Conservation (phyloP, 1,140 invertebrate genomes). For the Meloidogyne hapla region DNA sequence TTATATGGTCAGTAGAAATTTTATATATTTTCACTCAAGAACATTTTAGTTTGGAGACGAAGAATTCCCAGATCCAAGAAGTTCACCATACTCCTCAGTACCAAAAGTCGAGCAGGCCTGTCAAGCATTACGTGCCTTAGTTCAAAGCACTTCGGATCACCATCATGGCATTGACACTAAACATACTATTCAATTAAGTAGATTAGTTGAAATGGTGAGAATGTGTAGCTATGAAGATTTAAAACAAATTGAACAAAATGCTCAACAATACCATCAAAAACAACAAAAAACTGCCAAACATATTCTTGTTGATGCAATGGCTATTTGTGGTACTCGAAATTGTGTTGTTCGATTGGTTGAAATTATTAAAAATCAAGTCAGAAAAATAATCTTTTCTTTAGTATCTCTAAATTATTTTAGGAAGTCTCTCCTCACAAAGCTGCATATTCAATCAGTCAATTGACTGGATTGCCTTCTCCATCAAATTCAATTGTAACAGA, state of each 20-base stretch:
- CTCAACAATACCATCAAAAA: conserved; percentile 19
- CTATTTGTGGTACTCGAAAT: conserved; percentile 45
- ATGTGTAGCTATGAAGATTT: conserved; percentile 42
- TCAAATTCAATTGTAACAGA: conserved; percentile 33
- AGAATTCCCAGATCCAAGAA: conserved; percentile 23
- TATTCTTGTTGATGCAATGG: conserved; percentile 43
- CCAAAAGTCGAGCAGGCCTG: conserved; percentile 35
- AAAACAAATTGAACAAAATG: conserved; percentile 32
- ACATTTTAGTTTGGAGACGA: conserved; percentile 27
- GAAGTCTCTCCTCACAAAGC: conserved; percentile 34
- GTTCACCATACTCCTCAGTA: conserved; percentile 38
- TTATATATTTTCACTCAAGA: neutral
- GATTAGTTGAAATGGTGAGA: conserved; percentile 42
- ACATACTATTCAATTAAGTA: conserved; percentile 23
- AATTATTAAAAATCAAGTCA: conserved; percentile 30
- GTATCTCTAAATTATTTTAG: neutral
- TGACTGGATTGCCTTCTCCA: conserved; percentile 41
- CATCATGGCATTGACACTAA: conserved; percentile 37
- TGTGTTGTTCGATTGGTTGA: conserved; percentile 38
- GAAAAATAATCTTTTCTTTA: neutral
- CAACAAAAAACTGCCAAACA: conserved; percentile 21
- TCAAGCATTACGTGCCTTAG: conserved; percentile 25
- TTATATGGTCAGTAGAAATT: conserved; percentile 36
- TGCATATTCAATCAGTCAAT: conserved; percentile 24
- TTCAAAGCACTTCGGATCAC: conserved; percentile 28